Evolutionary conservation across 2,797 vertebrate genomes (phyloP), one percentile per base, ranked within the genome.

Genomic region (Sebastes umbrosus): DNA sequence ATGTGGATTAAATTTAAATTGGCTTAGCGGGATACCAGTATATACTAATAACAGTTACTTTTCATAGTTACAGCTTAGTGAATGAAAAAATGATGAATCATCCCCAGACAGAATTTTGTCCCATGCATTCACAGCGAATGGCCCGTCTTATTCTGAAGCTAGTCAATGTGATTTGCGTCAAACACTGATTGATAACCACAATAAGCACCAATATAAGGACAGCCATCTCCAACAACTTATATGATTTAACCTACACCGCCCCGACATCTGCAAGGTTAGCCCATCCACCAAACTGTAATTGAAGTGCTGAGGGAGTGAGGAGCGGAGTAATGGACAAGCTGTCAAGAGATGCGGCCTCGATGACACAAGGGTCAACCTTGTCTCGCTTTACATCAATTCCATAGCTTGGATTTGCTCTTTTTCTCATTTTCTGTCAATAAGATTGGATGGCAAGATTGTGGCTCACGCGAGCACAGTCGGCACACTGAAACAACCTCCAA

Each of bases 361-460:
- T 79, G 83, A 86, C 80, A 81, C 14, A 24, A 20, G 73, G 87
- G 80, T 90, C 83, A 92, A 69, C n/a, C 84, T 71, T 11, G 80
- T 84, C 83, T 84, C 80, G 71, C 67, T 91, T 90, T 84, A 90
- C 69, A 80, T 79, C 84, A 83, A 83, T 82, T 86, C 69, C 27
- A 77, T 72, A 68, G 69, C 85, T 84, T 34, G n/a, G 68, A 73
- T 85, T 80, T 86, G 34, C 20, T 86, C 65, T 79, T 65, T 68
- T 80, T 90, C 80, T 88, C 70, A 86, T 88, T 92, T 84, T 78
- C 69, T 71, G 80, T 81, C 73, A 80, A 84, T 82, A 82, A 82
- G 31, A 90, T 34, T 64, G 68, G 62, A 76, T 36, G 66, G 59
- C 22, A 11, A 63, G 34, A 70, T 71, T 69, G 80, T 52, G 73